Conservation (phyloP, 1,140 invertebrate species). For the Aphis gossypii region DNA sequence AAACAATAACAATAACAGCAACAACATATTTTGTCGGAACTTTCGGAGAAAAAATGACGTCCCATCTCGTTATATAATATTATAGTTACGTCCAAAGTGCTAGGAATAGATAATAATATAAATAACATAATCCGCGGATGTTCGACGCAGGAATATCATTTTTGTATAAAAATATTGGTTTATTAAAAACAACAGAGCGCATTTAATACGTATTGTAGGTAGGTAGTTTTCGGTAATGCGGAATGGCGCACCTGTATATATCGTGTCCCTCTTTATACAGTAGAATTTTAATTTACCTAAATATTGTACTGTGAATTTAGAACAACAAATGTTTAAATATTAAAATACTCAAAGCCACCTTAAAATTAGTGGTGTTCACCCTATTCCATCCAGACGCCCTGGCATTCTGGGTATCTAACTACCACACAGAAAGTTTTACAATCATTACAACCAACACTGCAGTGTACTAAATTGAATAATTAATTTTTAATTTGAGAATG, state of each 20-base stretch:
- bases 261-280: background rate
- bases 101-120: background rate
- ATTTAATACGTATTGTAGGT: background rate
- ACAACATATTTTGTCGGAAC: background rate
- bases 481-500: conserved; percentile 51
- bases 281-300: conserved; percentile 23
- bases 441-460: background rate
- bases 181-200: background rate
- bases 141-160: background rate
- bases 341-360: background rate
- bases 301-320: conserved; percentile 34
- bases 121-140: background rate
- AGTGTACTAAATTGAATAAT: conserved; percentile 36
- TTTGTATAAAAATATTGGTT: conserved; percentile 14
- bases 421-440: background rate
- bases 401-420: background rate
- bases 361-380: conserved; percentile 16
- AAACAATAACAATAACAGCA: background rate
- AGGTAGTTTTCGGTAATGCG: background rate
- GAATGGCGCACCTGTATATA: background rate
- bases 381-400: background rate
- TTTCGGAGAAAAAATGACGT: background rate
- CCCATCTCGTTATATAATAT: background rate
- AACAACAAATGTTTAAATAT: conserved; percentile 23
- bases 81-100: background rate